These are phyloP conservation scores for Ictalurus furcatus DNA, from an alignment of 2,113 vertebrate species.

Conservation along the genomic window DNA sequence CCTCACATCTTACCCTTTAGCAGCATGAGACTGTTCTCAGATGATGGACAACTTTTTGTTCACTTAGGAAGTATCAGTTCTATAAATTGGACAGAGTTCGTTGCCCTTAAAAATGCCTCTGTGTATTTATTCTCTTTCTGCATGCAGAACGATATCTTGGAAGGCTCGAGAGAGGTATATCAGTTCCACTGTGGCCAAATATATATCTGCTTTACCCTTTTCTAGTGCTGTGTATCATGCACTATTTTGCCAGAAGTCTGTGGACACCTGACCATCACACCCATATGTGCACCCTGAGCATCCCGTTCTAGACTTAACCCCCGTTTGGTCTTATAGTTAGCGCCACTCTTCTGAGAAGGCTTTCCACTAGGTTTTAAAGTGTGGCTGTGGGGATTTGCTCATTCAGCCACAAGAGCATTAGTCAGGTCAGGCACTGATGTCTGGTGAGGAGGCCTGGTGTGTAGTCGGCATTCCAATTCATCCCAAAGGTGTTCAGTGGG, in stretches of 20 bases:
- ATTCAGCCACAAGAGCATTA: neutral
- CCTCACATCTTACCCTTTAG: neutral
- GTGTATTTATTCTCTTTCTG: slow-evolving; percentile 58
- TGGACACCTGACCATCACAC: neutral
- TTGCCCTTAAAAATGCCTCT: slow-evolving; percentile 49
- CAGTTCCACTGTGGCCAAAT: slow-evolving; percentile 55
- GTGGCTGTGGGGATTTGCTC: neutral
- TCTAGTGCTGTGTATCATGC: slow-evolving; percentile 20
- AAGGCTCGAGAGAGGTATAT: slow-evolving; percentile 64
- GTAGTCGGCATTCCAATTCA: neutral
- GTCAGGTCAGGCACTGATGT: neutral
- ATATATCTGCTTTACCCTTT: slow-evolving; percentile 50
- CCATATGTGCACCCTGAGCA: neutral
- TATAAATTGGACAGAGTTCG: slow-evolving; percentile 38
- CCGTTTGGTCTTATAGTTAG: neutral
- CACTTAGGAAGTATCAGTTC: slow-evolving; percentile 5
- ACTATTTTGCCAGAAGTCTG: neutral
- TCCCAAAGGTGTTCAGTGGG: neutral
- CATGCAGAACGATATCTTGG: slow-evolving; percentile 61
- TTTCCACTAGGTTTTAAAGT: neutral
- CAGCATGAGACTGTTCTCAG: slow-evolving; percentile 17
- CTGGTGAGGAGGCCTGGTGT: neutral
- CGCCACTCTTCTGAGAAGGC: neutral
- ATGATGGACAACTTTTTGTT: slow-evolving; percentile 23
- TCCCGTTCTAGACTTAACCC: neutral